Conservation (phyloP, 2,888 invertebrate genomes). For the Galeopsomyia nigrocyanea region DNA sequence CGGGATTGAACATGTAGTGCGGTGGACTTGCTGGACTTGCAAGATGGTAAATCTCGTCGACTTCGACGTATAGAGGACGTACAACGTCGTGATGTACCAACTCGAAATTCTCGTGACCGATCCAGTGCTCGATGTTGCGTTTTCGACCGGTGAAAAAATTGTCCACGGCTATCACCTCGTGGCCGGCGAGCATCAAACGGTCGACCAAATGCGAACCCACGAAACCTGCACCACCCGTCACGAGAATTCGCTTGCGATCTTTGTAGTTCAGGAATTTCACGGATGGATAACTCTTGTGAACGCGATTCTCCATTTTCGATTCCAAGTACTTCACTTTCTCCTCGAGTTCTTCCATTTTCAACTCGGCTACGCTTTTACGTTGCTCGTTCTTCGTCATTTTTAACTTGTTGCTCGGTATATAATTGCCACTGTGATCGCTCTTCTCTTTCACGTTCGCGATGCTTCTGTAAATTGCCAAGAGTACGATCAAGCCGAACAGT, state of each 20-base stretch:
- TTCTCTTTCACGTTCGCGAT: slow-evolving; percentile 63
- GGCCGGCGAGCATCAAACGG: slow-evolving; percentile 93
- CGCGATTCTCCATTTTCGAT: slow-evolving; percentile 72
- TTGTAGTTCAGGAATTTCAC: slow-evolving; percentile 94
- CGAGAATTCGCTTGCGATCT: slow-evolving; percentile 91
- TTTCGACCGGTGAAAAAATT: slow-evolving; percentile 99
- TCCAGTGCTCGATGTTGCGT: slow-evolving; percentile 98
- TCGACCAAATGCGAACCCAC: slow-evolving; percentile 99
- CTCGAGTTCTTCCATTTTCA: slow-evolving; percentile 78
- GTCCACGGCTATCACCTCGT: slow-evolving; percentile 96
- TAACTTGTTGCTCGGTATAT: slow-evolving; percentile 23
- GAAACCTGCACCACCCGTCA: slow-evolving; percentile 98
- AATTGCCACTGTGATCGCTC: neutral
- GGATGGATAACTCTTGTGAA: slow-evolving; percentile 87
- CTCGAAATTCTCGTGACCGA: slow-evolving; percentile 99
- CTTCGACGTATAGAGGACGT: slow-evolving; percentile 96
- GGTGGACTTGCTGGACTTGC: slow-evolving; percentile 99
- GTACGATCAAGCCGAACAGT: slow-evolving; percentile 62
- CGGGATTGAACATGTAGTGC: slow-evolving; percentile 99
- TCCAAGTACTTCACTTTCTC: slow-evolving; percentile 81
- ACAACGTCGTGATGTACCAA: slow-evolving; percentile 99
- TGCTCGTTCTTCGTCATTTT: slow-evolving; percentile 29
- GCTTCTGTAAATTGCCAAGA: slow-evolving; percentile 68
- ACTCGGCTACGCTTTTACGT: slow-evolving; percentile 69
- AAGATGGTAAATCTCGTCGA: slow-evolving; percentile 97